Percentiles rank a stretch among this genome's conserved stretches.
These are phyloP conservation scores for Trematomus loennbergii DNA, from an alignment of 2,113 vertebrate species.

Conservation along the genomic window DNA sequence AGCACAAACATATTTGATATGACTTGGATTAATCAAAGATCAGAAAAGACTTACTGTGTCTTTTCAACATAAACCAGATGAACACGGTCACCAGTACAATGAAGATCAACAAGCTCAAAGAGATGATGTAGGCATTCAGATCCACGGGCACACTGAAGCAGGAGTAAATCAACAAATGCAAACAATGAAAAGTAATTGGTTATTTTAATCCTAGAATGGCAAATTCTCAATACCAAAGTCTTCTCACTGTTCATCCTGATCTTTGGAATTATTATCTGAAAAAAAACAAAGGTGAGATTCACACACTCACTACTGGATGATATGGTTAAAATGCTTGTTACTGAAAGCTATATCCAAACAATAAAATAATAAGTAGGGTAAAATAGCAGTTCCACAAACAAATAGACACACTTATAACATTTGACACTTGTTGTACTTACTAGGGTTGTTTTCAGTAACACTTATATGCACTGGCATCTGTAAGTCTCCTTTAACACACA, in stretches of 20 bases:
- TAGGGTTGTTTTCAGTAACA: neutral
- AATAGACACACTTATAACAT: neutral
- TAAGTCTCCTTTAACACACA: slow-evolving; percentile 17
- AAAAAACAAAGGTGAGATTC: no score
- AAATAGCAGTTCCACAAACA: neutral
- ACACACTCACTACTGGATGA: no score
- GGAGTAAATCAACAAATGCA: neutral
- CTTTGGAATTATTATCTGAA: no score
- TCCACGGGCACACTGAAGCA: neutral
- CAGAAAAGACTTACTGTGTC: slow-evolving; percentile 30
- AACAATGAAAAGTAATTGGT: no score
- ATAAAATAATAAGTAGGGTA: neutral
- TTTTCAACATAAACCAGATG: slow-evolving; percentile 33
- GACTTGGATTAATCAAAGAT: neutral
- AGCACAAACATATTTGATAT: neutral
- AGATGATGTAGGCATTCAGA: slow-evolving; percentile 12
- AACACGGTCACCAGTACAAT: slow-evolving; percentile 15
- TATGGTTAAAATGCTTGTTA: neutral
- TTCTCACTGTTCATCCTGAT: no score
- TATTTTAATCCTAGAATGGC: no score
- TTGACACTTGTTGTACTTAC: slow-evolving; percentile 17
- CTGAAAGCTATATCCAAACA: neutral
- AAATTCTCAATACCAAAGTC: no score
- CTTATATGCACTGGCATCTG: slow-evolving; percentile 61
- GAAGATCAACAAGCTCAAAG: slow-evolving; percentile 42